These are phyloP conservation scores for Rhopalosiphum padi DNA, from an alignment of 1,140 invertebrate species.

Conservation along the genomic window DNA sequence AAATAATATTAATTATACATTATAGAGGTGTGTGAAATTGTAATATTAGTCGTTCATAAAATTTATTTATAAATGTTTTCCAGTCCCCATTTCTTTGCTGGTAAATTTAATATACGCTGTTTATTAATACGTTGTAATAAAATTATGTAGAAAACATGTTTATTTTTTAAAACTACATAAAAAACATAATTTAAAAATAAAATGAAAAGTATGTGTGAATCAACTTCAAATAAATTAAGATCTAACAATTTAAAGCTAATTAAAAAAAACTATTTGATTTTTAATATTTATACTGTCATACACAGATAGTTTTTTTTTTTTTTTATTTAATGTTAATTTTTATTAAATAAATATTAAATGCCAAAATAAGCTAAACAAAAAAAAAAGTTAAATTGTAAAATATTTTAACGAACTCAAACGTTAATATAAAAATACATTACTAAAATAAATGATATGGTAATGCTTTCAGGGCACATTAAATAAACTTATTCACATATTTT, in stretches of 20 bases:
- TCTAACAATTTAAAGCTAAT: background rate
- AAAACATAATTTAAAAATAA: background rate
- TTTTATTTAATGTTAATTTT: background rate
- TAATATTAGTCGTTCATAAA: background rate
- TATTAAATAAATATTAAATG: background rate
- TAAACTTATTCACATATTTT: background rate
- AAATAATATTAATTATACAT: too few species aligned
- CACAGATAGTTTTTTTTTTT: background rate
- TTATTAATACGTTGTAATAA: background rate
- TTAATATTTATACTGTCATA: background rate
- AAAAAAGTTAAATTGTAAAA: background rate
- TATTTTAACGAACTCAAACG: background rate
- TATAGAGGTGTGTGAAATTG: background rate
- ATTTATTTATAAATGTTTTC: background rate
- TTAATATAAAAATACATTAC: background rate
- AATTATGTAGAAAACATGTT: background rate
- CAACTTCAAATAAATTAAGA: too few species aligned
- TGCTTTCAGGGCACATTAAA: background rate
- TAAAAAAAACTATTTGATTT: background rate
- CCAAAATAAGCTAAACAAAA: background rate
- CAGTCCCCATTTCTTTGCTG: background rate
- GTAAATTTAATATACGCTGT: background rate
- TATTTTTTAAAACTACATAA: background rate
- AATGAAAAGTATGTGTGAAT: background rate
- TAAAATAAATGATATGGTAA: slow-evolving; percentile 19